Percentiles rank a stretch among this genome's conserved stretches.
Conservation (phyloP, 2,797 vertebrate genomes). For the Anguilla megastoma region DNA sequence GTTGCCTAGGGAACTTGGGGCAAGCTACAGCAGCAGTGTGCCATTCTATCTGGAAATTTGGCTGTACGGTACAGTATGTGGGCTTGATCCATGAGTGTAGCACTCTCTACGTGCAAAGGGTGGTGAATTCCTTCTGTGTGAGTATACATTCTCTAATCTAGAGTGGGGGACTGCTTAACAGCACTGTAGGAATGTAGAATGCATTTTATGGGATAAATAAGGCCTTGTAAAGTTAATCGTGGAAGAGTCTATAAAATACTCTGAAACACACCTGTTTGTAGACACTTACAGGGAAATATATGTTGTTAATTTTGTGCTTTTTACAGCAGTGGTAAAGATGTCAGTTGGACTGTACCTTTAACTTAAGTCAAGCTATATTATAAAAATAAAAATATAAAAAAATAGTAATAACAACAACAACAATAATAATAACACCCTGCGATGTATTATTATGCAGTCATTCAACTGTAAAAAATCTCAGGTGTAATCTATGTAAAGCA, state of each 20-base stretch:
- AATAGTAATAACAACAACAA: not conserved
- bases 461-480: not conserved
- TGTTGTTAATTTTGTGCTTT: not conserved
- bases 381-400: not conserved
- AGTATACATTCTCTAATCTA: not conserved
- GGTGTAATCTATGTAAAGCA: not conserved
- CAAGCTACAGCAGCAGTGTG: not conserved
- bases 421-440: not conserved
- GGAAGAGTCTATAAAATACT: not conserved
- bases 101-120: not conserved
- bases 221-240: not conserved
- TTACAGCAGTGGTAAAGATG: not conserved
- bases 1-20: not conserved
- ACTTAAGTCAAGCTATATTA: not conserved
- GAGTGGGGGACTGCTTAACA: not conserved
- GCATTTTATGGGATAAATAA: not conserved
- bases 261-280: not conserved
- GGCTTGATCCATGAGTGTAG: not conserved
- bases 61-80: not conserved
- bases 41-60: not conserved
- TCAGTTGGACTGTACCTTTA: not conserved
- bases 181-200: not conserved
- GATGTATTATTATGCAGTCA: no score
- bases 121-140: not conserved
- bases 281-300: not conserved